phyloP scores from a whole-genome alignment of 2,113 vertebrate species.

The Tylochromis polylepis region DNA sequence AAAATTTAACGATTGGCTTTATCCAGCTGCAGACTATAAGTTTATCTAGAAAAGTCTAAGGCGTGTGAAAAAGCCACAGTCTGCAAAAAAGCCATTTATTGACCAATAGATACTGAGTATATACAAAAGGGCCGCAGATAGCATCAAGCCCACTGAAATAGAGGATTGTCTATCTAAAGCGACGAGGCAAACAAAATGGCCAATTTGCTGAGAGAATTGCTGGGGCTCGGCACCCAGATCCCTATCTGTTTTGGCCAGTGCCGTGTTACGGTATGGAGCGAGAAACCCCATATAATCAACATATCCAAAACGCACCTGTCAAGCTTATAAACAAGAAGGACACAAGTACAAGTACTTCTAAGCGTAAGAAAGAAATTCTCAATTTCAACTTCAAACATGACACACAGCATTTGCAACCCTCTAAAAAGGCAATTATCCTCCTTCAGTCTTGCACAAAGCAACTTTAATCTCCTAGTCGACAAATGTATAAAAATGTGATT shows the following conservation, averaged over 20 bases:
- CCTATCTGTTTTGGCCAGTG: conserved; percentile 21
- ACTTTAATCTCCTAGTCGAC: conserved; percentile 30
- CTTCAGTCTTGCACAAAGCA: conserved; percentile 3
- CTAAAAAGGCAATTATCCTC: conserved; percentile 25
- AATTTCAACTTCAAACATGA: background rate
- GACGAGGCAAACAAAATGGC: conserved; percentile 50
- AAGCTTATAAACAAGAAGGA: background rate
- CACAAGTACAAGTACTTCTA: background rate
- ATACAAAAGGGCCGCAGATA: conserved; percentile 42
- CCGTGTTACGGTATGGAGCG: background rate
- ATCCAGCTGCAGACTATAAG: background rate
- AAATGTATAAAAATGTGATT: conserved; percentile 15
- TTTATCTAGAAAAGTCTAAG: conserved; percentile 4
- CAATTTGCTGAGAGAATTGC: conserved; percentile 53
- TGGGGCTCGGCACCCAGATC: conserved; percentile 2
- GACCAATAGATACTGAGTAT: conserved; percentile 13
- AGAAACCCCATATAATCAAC: conserved; percentile 17
- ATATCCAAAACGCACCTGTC: background rate
- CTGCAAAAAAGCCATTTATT: conserved; percentile 55
- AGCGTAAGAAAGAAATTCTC: background rate
- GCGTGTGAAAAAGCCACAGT: conserved; percentile 10
- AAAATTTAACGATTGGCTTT: background rate
- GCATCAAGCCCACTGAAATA: conserved; percentile 10
- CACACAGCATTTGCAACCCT: background rate
- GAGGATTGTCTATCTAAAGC: conserved; percentile 41